A percentile compares a stretch with the other conserved stretches of the same genome.
Evolutionary conservation across 2,113 vertebrate genomes (phyloP).

Genomic region (Apaloderma vittatum): DNA sequence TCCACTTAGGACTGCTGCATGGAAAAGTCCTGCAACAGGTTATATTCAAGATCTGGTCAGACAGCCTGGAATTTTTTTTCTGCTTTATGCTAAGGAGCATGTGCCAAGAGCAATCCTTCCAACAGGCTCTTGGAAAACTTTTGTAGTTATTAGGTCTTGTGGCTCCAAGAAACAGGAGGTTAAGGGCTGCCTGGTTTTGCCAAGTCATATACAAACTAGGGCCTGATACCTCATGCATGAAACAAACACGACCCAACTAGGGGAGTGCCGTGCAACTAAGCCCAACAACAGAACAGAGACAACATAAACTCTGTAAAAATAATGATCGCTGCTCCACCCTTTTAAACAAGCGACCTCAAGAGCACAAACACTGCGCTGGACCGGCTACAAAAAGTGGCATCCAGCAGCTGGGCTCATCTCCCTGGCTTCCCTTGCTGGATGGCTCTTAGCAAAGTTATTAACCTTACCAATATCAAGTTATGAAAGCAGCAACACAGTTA

Average conservation of each 20-base stretch:
- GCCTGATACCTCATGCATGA: neutral
- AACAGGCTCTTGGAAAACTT: conserved; percentile 1
- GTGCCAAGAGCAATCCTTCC: neutral
- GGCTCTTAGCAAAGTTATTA: neutral
- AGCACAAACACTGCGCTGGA: neutral
- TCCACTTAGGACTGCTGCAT: neutral
- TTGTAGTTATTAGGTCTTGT: neutral
- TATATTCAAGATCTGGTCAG: conserved; percentile 1
- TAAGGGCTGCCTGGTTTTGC: neutral
- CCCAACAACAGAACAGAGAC: conserved; percentile 31
- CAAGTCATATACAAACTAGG: conserved; percentile 27
- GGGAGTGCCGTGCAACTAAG: neutral
- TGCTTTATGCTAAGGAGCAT: neutral
- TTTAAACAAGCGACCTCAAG: neutral
- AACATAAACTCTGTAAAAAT: conserved; percentile 23
- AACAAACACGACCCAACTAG: neutral
- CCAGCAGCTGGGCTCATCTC: neutral
- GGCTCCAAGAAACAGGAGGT: neutral
- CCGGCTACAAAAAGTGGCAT: neutral
- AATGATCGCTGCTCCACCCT: conserved; percentile 22
- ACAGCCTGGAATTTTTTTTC: conserved; percentile 49
- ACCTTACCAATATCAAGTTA: neutral
- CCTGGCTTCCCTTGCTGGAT: neutral
- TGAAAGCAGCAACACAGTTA: neutral
- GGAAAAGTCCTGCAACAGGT: conserved; percentile 57